These are phyloP conservation scores for Anguilla pacifica DNA, from an alignment of 2,797 vertebrate genomes.

Conservation along the genomic window DNA sequence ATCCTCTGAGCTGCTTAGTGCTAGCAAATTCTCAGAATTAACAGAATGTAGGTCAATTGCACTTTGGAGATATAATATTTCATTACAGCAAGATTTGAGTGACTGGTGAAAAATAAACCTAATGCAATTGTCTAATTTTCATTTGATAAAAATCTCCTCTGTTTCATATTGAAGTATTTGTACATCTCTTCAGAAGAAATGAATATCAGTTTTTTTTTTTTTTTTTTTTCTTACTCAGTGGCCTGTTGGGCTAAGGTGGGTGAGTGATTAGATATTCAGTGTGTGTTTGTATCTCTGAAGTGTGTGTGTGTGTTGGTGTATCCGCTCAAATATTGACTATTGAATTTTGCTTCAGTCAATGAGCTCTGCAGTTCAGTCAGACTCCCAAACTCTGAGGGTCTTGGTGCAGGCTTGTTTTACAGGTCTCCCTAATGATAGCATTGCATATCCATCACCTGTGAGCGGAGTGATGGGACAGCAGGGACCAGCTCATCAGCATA, in stretches of 20 bases:
- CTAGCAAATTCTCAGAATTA: conserved; percentile 21
- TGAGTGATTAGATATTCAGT: background rate
- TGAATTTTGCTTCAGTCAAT: conserved; percentile 9
- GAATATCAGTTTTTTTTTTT: background rate
- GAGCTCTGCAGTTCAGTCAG: conserved; percentile 26
- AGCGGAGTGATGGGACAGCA: conserved; percentile 27
- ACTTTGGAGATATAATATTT: conserved; percentile 28
- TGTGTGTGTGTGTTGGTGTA: background rate
- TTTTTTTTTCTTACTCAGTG: background rate
- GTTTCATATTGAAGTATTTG: conserved; percentile 18
- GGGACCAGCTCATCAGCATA: conserved; percentile 50
- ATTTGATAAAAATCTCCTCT: conserved; percentile 22
- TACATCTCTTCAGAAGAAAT: conserved; percentile 22
- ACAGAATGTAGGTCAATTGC: conserved; percentile 31
- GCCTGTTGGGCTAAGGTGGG: background rate
- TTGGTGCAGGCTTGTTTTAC: conserved; percentile 42
- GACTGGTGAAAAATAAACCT: conserved; percentile 27
- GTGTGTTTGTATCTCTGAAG: background rate
- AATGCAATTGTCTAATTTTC: conserved; percentile 29
- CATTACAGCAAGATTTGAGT: conserved; percentile 27
- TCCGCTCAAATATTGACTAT: background rate
- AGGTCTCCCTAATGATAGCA: conserved; percentile 43
- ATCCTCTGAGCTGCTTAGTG: conserved; percentile 30
- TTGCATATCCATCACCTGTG: conserved; percentile 47
- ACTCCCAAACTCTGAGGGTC: conserved; percentile 36